Percentiles rank a stretch among this genome's conserved stretches.
Evolutionary conservation across 2,888 invertebrate species (phyloP).

Genomic region (Perdita meconis): DNA sequence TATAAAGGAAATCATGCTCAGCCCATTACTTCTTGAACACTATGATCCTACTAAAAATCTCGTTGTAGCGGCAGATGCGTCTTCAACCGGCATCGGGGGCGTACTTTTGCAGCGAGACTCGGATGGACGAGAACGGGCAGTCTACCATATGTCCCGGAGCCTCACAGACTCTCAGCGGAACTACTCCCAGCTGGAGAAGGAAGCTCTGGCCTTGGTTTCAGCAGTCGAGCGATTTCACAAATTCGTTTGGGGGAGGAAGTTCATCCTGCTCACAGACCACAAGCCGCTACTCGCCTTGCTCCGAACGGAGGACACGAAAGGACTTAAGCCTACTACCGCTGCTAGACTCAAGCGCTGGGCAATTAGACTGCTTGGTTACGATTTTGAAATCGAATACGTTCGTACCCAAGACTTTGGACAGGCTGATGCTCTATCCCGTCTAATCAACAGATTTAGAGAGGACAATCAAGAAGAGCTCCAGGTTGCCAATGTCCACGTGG

Average conservation of each 20-base stretch:
- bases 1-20: neutral
- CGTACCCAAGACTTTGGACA: neutral
- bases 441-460: neutral
- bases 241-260: neutral
- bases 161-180: neutral
- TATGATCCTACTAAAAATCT: neutral
- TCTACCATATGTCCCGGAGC: slow-evolving; percentile 7
- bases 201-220: neutral
- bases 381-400: neutral
- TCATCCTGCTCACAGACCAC: neutral
- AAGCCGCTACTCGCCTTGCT: neutral
- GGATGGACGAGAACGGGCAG: neutral
- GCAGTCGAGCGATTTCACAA: neutral
- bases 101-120: neutral
- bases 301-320: neutral
- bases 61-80: slow-evolving; percentile 2
- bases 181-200: neutral
- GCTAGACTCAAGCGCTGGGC: neutral
- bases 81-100: slow-evolving; percentile 3
- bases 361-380: neutral
- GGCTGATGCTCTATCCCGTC: neutral
- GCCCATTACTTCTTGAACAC: neutral
- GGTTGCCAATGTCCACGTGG: neutral
- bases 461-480: neutral
- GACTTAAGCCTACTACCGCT: neutral